A percentile compares a stretch with the other conserved stretches of the same genome.
These are phyloP conservation scores for Yponomeuta sedellus DNA, from an alignment of 2,888 invertebrate genomes.

Conservation along the genomic window DNA sequence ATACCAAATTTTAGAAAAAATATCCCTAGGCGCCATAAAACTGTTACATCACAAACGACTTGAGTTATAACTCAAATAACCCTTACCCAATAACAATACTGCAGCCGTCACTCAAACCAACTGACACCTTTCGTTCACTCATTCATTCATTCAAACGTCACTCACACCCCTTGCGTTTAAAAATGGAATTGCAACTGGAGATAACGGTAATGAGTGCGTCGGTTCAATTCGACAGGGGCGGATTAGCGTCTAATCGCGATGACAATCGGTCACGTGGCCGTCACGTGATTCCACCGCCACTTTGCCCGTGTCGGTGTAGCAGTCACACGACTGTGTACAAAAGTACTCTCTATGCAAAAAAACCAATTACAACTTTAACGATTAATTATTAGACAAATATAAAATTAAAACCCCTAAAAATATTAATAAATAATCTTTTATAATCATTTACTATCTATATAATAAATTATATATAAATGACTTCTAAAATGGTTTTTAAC, in stretches of 20 bases:
- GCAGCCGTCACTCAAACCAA: constrained; percentile 13
- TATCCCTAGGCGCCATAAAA: no score
- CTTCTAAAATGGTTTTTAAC: no score
- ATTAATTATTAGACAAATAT: no score
- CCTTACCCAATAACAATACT: background rate
- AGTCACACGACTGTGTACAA: background rate
- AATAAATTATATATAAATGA: no score
- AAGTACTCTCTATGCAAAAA: no score
- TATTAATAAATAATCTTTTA: no score
- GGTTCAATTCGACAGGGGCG: constrained; percentile 46
- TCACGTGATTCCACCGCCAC: constrained; percentile 2
- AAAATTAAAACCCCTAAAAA: no score
- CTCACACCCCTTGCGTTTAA: constrained; percentile 17
- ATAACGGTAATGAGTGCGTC: constrained; percentile 61
- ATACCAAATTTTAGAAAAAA: no score
- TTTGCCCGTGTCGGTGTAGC: background rate
- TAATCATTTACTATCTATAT: no score
- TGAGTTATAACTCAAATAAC: background rate
- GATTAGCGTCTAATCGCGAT: constrained; percentile 71
- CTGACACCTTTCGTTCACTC: constrained; percentile 24
- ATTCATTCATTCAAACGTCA: constrained; percentile 27
- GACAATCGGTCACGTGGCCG: constrained; percentile 59
- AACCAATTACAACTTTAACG: no score
- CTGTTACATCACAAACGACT: background rate
- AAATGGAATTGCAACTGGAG: constrained; percentile 59